Conservation (phyloP, 2,888 invertebrate genomes). For the Sepiola atlantica region DNA sequence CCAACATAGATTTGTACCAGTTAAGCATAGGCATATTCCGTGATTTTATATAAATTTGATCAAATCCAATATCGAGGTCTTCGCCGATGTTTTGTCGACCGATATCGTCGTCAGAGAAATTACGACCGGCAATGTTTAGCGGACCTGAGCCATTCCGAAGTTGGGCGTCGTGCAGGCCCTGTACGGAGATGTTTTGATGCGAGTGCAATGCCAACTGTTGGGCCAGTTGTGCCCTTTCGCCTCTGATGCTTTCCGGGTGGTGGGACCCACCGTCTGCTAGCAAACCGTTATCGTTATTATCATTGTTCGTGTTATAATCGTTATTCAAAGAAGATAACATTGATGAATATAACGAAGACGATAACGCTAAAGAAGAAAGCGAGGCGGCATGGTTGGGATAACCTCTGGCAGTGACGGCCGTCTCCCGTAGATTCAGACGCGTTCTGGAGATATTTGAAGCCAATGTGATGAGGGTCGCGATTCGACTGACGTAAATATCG, state of each 20-base stretch:
- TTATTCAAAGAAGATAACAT: background rate
- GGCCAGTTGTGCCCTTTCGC: background rate
- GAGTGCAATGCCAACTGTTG: background rate
- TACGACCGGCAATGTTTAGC: background rate
- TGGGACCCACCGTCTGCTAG: background rate
- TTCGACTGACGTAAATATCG: conserved; percentile 38
- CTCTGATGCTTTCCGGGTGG: background rate
- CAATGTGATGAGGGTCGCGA: background rate
- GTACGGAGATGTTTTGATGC: background rate
- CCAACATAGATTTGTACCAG: background rate
- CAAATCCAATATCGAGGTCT: background rate
- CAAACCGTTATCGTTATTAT: background rate
- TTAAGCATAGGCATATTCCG: conserved; percentile 21
- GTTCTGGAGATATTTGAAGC: conserved; percentile 24
- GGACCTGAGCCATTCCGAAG: background rate
- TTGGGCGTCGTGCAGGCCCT: background rate
- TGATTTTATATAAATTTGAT: background rate
- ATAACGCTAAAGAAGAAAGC: background rate
- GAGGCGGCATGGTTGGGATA: background rate
- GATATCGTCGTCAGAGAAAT: background rate
- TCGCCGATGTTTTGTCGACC: background rate
- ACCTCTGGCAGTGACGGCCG: background rate
- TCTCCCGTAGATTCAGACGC: background rate
- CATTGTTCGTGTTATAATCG: conserved; percentile 6
- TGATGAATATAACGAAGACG: background rate